These are phyloP conservation scores for Carterocephalus palaemon DNA, from an alignment of 2,888 invertebrate genomes.

Conservation along the genomic window DNA sequence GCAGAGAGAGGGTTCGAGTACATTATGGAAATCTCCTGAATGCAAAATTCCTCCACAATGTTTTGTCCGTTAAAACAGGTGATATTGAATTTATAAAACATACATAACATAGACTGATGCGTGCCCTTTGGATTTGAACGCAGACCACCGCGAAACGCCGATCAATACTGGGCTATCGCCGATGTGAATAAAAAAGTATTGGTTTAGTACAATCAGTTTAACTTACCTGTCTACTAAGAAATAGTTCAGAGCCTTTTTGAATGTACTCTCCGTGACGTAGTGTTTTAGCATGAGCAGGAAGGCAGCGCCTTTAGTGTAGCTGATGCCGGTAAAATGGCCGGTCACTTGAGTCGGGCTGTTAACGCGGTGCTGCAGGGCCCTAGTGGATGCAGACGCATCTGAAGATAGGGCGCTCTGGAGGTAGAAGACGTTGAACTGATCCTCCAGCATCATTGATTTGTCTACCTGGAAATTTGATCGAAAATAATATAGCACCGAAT, in stretches of 20 bases:
- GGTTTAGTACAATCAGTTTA: too few species aligned
- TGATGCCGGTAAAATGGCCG: conserved; percentile 82
- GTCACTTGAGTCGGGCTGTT: conserved; percentile 80
- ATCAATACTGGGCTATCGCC: too few species aligned
- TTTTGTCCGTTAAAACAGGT: too few species aligned
- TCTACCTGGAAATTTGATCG: conserved; percentile 56
- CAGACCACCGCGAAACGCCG: too few species aligned
- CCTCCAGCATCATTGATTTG: conserved; percentile 75
- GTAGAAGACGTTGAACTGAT: conserved; percentile 85
- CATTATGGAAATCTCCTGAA: too few species aligned
- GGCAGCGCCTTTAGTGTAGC: conserved; percentile 83
- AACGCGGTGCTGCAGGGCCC: conserved; percentile 80
- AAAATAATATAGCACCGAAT: conserved; percentile 4
- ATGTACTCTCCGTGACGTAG: conserved; percentile 74
- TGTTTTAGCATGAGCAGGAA: conserved; percentile 84
- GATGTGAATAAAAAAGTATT: too few species aligned
- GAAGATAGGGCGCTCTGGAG: conserved; percentile 80
- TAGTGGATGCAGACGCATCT: conserved; percentile 55
- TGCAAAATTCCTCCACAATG: too few species aligned
- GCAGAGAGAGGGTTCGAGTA: too few species aligned
- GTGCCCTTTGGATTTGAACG: too few species aligned
- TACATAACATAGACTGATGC: too few species aligned
- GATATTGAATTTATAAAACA: too few species aligned
- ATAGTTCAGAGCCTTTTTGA: conserved; percentile 71
- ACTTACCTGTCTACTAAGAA: conserved; percentile 37